Conservation (phyloP, 2,888 invertebrate species). For the Rhingia rostrata region DNA sequence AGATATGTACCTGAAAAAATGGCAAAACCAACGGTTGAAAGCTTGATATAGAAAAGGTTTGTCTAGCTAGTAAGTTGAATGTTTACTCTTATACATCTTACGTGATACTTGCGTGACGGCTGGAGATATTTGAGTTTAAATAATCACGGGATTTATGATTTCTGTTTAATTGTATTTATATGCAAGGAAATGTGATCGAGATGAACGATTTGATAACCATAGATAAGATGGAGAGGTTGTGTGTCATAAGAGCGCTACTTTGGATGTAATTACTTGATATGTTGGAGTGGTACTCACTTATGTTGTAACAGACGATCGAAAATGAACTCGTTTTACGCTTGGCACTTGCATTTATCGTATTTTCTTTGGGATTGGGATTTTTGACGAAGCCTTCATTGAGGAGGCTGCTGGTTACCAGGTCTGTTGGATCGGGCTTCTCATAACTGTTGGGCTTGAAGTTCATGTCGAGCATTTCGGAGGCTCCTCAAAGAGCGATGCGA, state of each 20-base stretch:
- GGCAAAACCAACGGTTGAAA: not conserved
- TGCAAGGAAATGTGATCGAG: not conserved
- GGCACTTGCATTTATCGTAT: conserved; percentile 28
- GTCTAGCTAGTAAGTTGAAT: not conserved
- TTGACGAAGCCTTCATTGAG: not conserved
- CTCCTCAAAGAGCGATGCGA: not conserved
- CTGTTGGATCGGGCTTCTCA: conserved; percentile 3
- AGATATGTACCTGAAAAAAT: conserved; percentile 82
- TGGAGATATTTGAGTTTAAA: not conserved
- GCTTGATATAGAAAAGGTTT: not conserved
- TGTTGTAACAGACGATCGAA: conserved; percentile 17
- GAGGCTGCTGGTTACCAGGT: conserved; percentile 9
- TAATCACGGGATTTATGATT: not conserved
- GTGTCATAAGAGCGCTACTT: not conserved
- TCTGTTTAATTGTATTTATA: not conserved
- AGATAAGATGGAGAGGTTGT: too few relatives aligned
- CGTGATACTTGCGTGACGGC: not conserved
- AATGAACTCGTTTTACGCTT: conserved; percentile 22
- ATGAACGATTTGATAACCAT: not conserved
- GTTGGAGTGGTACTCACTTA: conserved; percentile 35
- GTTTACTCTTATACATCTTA: not conserved
- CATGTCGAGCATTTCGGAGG: conserved; percentile 28
- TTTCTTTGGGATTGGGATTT: not conserved
- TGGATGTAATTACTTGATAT: too few relatives aligned
- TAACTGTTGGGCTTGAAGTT: conserved; percentile 12